Evolutionary conservation across 2,113 vertebrate species (phyloP).

Genomic region (Microcebus murinus): DNA sequence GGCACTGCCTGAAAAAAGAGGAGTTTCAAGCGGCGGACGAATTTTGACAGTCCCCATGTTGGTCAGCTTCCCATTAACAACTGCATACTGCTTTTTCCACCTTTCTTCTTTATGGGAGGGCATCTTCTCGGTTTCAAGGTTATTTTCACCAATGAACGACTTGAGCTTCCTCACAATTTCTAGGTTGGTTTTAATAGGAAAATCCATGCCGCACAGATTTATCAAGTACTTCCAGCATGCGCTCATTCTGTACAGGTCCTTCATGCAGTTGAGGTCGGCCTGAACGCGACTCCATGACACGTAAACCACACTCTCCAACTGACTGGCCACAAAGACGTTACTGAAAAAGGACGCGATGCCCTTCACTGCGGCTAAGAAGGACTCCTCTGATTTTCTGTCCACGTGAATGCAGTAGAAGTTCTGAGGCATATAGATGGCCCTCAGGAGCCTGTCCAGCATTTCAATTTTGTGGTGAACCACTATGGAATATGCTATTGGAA

Average conservation of each 20-base stretch:
- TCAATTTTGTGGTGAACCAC: conserved; percentile 94
- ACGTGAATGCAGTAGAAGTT: conserved; percentile 91
- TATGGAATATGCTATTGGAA: conserved; percentile 94
- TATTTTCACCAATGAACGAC: conserved; percentile 89
- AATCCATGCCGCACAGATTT: conserved; percentile 96
- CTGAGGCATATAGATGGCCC: conserved; percentile 89
- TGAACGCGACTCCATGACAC: conserved; percentile 93
- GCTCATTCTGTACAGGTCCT: conserved; percentile 87
- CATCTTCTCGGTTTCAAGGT: conserved; percentile 91
- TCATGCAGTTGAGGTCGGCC: conserved; percentile 96
- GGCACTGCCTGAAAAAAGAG: conserved; percentile 91
- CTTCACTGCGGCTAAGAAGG: conserved; percentile 85
- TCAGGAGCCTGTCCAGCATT: conserved; percentile 93
- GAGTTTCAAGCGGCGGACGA: conserved; percentile 86
- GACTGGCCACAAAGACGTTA: conserved; percentile 92
- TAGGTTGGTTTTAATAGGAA: conserved; percentile 95
- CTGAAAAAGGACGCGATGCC: conserved; percentile 91
- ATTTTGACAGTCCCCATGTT: conserved; percentile 83
- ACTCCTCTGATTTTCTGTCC: conserved; percentile 87
- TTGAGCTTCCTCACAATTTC: conserved; percentile 91
- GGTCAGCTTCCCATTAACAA: conserved; percentile 86
- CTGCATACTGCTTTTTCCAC: conserved; percentile 82
- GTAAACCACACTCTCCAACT: conserved; percentile 89
- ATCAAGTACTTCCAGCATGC: conserved; percentile 93
- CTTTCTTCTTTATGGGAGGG: conserved; percentile 86